These are phyloP conservation scores for Muricea muricata DNA, from an alignment of 92 coral and sea anemone genomes.

Conservation along the genomic window DNA sequence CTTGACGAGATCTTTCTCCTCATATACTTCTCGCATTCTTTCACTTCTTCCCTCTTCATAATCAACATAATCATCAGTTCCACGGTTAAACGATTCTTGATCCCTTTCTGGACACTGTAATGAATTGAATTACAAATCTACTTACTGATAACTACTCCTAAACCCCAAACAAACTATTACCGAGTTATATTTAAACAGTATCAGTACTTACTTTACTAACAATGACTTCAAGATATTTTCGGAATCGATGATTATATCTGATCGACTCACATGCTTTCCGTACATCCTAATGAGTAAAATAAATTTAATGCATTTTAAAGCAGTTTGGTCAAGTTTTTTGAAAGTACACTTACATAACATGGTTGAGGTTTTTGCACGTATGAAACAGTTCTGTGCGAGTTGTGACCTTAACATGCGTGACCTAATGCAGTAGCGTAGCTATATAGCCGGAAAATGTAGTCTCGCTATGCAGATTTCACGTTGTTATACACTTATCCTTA, in stretches of 20 bases:
- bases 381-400: too few species aligned
- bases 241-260: constrained; percentile 86
- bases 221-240: constrained; percentile 86
- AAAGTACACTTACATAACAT: too few species aligned
- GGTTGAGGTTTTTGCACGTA: too few species aligned
- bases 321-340: too few species aligned
- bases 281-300: constrained; percentile 70
- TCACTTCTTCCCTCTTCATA: constrained; percentile 90
- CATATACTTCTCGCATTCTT: constrained; percentile 68
- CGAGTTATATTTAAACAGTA: background rate
- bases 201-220: constrained; percentile 79
- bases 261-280: constrained; percentile 83
- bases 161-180: too few species aligned
- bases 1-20: constrained; percentile 83
- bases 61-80: constrained; percentile 97
- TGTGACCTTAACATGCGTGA: too few species aligned
- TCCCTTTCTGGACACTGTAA: constrained; percentile 87
- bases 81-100: constrained; percentile 81
- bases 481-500: too few species aligned
- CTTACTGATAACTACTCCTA: too few species aligned
- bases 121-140: background rate
- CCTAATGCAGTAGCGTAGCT: too few species aligned
- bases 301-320: too few species aligned
- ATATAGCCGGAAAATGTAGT: too few species aligned
- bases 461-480: too few species aligned